Conservation (phyloP, 2,797 vertebrate genomes). For the Helarctos malayanus region DNA sequence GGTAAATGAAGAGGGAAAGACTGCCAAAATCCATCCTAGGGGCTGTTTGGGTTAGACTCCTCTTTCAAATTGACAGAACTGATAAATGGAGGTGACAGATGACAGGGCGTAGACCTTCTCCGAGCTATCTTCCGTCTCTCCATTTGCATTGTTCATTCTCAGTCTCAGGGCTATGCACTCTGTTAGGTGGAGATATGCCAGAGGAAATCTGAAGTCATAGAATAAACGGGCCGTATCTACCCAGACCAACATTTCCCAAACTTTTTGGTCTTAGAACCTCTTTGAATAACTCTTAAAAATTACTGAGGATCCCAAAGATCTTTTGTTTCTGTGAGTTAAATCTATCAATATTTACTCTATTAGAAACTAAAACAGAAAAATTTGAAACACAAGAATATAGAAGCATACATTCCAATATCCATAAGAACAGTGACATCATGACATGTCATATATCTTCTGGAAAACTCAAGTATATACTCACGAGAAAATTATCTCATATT, state of each 20-base stretch:
- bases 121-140: neutral
- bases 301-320: neutral
- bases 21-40: neutral
- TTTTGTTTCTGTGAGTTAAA: neutral
- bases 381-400: neutral
- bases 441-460: neutral
- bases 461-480: neutral
- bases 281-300: neutral
- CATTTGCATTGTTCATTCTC: neutral
- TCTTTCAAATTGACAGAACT: neutral
- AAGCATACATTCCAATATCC: neutral
- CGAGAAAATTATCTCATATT: neutral
- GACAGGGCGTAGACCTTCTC: neutral
- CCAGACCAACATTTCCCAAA: neutral
- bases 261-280: neutral
- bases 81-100: neutral
- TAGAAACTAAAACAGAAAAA: conserved; percentile 6
- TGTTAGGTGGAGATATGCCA: neutral
- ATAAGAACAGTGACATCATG: neutral
- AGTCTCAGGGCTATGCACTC: neutral
- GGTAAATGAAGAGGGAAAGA: neutral
- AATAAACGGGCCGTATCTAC: neutral
- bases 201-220: neutral
- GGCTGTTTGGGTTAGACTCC: neutral
- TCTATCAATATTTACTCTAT: neutral